Evolutionary conservation across 2,888 invertebrate genomes (phyloP), one percentile per base, ranked within the genome.

Genomic region (Sesamia inferens): DNA sequence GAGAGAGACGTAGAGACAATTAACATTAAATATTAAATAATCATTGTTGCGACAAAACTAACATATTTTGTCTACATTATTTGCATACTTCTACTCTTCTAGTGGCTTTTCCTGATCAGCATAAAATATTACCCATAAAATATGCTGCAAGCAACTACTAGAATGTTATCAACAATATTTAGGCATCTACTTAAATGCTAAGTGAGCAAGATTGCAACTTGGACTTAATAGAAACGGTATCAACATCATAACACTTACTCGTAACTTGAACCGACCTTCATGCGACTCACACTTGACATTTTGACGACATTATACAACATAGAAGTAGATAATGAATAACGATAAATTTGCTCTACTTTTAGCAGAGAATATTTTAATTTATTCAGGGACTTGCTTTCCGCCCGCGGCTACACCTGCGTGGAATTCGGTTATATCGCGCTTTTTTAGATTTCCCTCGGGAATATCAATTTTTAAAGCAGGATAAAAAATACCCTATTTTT

Each of bases 251-350:
- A 79, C 78, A 81, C 76, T 81, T 75, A 58, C 76, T 78, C 63
- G 78, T 74, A 77, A 76, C 61, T 74, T 66, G 42, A 55, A 62
- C 10, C 19, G 74, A 63, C 87, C 87, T 85, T 86, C 22, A 55
- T 55, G 87, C 63, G 58, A 74, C 79, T 85, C 85, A 85, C 86
- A 83, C 88, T 89, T 89, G 89, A 85, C 89, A 89, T 88, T 89
- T 88, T 74, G 74, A 65, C 22, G 65, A 68, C 44, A 70, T 74
- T 77, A 77, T 64, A 74, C 75, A 81, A 78, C 62, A 69, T 39
- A 19, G 58, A 59, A 42, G 62, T 39, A 51, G 16, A 65, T 65
- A 63, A 16, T 75, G 13, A 24, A 68, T 71, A 16, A 58, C 24
- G 13, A 63, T 66, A 39, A 71, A 59, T 68, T 51, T 83, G 81